Evolutionary conservation across 2,888 invertebrate species (phyloP).

Genomic region (Leptothorax acervorum): DNA sequence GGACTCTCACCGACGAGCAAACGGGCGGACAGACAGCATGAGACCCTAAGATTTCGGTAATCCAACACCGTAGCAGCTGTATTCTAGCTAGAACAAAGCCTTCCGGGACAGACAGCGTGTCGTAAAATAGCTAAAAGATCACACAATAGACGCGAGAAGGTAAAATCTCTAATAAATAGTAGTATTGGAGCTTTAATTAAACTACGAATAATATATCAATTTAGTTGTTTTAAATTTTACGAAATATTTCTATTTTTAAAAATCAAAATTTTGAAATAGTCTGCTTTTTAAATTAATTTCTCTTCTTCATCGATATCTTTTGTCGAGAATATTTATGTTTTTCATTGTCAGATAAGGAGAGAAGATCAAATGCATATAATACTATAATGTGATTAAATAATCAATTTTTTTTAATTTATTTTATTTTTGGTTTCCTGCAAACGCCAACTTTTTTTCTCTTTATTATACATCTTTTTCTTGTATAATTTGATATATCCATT

Average conservation of each 20-base stretch:
- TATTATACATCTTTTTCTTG: neutral
- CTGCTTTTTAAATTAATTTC: neutral
- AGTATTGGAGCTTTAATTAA: constrained; percentile 6
- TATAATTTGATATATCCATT: neutral
- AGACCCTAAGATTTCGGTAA: constrained; percentile 77
- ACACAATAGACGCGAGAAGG: neutral
- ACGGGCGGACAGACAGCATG: constrained; percentile 65
- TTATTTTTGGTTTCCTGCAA: neutral
- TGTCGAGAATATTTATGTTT: neutral
- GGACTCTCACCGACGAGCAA: constrained; percentile 28
- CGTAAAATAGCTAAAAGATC: constrained; percentile 52
- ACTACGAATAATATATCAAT: neutral
- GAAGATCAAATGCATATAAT: neutral
- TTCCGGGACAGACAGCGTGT: constrained; percentile 34
- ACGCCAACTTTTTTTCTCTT: neutral
- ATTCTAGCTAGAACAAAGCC: constrained; percentile 63
- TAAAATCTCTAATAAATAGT: neutral
- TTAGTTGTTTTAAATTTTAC: neutral
- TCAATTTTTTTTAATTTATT: neutral
- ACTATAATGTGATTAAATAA: neutral
- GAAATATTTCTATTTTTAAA: neutral
- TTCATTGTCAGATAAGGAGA: neutral
- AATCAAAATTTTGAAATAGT: neutral
- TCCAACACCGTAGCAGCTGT: constrained; percentile 77
- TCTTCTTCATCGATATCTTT: neutral